Conservation (phyloP, 2,888 invertebrate species). For the Euplagia quadripunctaria region DNA sequence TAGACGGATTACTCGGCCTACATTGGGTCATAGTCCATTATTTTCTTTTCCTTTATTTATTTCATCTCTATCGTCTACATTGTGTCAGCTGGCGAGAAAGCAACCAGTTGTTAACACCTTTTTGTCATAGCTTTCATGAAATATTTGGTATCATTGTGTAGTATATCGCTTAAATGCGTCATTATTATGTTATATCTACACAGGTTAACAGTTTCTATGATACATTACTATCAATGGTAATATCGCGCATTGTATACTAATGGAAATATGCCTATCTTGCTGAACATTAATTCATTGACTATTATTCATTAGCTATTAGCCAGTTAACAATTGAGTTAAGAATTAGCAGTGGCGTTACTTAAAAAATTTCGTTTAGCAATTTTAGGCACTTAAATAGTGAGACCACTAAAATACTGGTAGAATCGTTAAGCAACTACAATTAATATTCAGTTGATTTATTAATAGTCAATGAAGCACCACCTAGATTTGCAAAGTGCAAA, state of each 20-base stretch:
- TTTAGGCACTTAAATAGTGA: neutral
- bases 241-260: too few relatives aligned
- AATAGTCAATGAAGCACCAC: neutral
- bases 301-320: too few relatives aligned
- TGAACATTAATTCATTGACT: too few relatives aligned
- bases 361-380: neutral
- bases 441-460: neutral
- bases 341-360: neutral
- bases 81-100: conserved; percentile 29
- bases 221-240: too few relatives aligned
- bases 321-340: too few relatives aligned
- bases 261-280: too few relatives aligned
- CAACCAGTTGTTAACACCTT: conserved; percentile 26
- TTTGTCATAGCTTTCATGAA: neutral
- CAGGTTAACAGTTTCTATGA: too few relatives aligned
- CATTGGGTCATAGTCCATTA: conserved; percentile 45
- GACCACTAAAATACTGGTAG: neutral
- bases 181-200: too few relatives aligned
- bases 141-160: neutral
- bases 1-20: conserved; percentile 61
- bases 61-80: conserved; percentile 36
- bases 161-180: neutral
- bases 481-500: neutral
- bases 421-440: neutral
- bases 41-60: conserved; percentile 56